Evolutionary conservation across 2,888 invertebrate species (phyloP).

Genomic region (Drosophila kambysellisi): DNA sequence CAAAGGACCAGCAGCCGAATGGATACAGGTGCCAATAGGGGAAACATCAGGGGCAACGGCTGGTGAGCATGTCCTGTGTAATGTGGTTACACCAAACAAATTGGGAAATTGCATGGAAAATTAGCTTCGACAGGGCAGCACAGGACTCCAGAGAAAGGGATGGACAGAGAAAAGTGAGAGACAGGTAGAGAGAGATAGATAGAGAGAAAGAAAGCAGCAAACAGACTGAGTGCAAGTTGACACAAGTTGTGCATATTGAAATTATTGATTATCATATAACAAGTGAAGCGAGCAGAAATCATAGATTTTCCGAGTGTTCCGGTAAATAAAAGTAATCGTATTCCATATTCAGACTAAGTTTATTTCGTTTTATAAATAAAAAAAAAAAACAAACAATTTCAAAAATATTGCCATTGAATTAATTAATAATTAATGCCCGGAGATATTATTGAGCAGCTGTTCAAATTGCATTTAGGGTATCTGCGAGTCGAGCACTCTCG

Average conservation of each 20-base stretch:
- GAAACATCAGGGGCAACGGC: not conserved
- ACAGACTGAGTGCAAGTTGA: not conserved
- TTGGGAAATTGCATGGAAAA: conserved; percentile 73
- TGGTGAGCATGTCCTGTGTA: not conserved
- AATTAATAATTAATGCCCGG: no score
- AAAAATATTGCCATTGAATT: not conserved
- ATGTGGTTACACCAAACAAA: not conserved
- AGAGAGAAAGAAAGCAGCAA: not conserved
- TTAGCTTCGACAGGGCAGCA: conserved; percentile 51
- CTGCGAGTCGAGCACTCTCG: not conserved
- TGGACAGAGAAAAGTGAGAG: not conserved
- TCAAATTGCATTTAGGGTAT: not conserved
- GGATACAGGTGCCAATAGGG: conserved; percentile 6
- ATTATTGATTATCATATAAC: not conserved
- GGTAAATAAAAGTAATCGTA: not conserved
- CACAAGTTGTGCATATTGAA: not conserved
- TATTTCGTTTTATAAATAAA: no score
- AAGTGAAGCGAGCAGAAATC: not conserved
- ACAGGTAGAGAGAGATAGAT: not conserved
- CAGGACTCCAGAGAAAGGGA: not conserved
- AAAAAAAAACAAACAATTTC: no score
- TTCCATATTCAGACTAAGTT: not conserved
- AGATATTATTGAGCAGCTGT: no score
- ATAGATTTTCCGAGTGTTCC: not conserved
- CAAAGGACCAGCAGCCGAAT: conserved; percentile 3